Conservation (phyloP, 2,113 vertebrate genomes). For the Brienomyrus longianalis region DNA sequence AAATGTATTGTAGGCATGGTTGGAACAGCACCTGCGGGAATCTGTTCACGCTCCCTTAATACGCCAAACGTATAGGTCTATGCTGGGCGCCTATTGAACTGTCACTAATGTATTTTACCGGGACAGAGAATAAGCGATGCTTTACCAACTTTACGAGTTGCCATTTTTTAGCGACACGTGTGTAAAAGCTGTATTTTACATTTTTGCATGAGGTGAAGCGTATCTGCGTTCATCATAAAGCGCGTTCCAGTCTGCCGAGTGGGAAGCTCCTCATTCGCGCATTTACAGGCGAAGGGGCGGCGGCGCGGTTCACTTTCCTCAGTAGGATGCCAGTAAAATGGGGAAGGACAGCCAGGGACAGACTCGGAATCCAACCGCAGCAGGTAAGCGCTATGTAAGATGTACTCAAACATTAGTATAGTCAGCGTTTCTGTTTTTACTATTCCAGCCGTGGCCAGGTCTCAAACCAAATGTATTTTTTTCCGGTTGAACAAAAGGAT, state of each 20-base stretch:
- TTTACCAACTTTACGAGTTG: neutral
- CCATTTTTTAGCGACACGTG: neutral
- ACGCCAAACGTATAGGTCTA: neutral
- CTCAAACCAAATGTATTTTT: neutral
- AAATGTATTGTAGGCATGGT: neutral
- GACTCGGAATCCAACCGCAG: constrained; percentile 37
- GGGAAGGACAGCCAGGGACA: constrained; percentile 40
- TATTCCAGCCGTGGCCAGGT: neutral
- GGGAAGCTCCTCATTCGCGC: neutral
- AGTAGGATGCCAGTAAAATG: constrained; percentile 29
- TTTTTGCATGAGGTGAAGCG: neutral
- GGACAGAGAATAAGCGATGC: neutral
- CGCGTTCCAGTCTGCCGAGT: neutral
- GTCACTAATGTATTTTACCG: neutral
- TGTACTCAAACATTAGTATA: neutral
- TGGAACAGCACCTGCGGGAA: neutral
- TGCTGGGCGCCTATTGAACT: neutral
- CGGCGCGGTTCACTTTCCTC: neutral
- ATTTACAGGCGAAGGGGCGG: neutral
- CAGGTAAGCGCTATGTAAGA: constrained; percentile 46
- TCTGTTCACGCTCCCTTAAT: neutral
- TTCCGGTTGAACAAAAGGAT: neutral
- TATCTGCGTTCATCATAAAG: neutral
- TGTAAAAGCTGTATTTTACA: neutral
- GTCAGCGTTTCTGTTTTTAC: neutral